Conservation (phyloP, 2,113 vertebrate genomes). For the Hippocampus comes region DNA sequence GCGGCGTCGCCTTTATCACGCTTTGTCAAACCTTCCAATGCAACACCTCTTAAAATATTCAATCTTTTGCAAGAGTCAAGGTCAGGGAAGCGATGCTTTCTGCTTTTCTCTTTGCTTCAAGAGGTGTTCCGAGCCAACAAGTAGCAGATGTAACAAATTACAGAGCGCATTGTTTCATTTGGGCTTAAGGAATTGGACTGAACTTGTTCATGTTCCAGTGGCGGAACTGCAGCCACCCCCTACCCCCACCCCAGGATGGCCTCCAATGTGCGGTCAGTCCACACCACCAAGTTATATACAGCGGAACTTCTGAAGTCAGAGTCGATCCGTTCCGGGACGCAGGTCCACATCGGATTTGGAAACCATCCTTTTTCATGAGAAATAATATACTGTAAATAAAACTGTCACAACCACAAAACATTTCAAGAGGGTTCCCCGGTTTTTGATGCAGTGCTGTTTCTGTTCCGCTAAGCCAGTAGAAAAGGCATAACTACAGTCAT, state of each 20-base stretch:
- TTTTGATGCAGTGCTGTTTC: too few species aligned
- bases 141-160: slow-evolving; percentile 8
- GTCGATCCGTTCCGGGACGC: neutral
- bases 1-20: slow-evolving; percentile 2
- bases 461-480: too few species aligned
- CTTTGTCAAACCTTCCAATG: neutral
- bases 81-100: neutral
- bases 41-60: neutral
- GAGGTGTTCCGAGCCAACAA: neutral
- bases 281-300: neutral
- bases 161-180: slow-evolving; percentile 2
- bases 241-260: neutral
- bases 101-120: slow-evolving; percentile 9
- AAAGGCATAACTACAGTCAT: too few species aligned
- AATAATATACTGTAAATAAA: neutral
- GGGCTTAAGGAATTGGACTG: neutral
- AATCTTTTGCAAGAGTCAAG: neutral
- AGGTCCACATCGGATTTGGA: neutral
- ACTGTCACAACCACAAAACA: neutral
- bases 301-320: neutral
- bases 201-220: neutral
- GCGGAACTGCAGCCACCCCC: too few species aligned
- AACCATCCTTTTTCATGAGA: neutral
- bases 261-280: slow-evolving; percentile 1
- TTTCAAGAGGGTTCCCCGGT: too few species aligned